Evolutionary conservation across 2,113 vertebrate genomes (phyloP).

Genomic region (Thalassarche chlororhynchos): DNA sequence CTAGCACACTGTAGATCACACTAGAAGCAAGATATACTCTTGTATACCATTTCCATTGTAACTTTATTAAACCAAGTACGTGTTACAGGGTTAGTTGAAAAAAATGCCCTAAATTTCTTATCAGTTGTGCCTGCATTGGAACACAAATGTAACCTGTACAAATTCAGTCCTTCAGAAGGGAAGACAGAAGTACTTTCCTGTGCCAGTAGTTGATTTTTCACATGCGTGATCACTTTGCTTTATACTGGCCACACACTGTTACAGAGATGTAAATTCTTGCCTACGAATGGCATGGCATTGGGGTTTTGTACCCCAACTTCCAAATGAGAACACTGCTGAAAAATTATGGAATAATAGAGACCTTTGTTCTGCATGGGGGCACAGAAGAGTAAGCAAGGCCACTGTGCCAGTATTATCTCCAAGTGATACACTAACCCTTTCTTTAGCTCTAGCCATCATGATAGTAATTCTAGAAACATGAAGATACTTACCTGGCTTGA

Average conservation of each 20-base stretch:
- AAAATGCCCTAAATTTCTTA: not conserved
- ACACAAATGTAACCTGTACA: not conserved
- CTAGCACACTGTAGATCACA: not conserved
- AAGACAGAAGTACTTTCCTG: not conserved
- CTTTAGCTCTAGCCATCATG: not conserved
- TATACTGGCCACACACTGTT: not conserved
- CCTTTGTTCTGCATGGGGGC: not conserved
- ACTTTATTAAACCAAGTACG: not conserved
- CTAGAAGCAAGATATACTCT: not conserved
- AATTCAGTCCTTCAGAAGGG: not conserved
- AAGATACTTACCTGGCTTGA: not conserved
- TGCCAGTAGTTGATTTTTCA: constrained; percentile 46
- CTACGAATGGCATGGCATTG: not conserved
- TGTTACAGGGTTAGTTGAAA: not conserved
- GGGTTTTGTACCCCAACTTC: not conserved
- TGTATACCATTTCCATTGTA: not conserved
- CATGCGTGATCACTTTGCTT: constrained; percentile 42
- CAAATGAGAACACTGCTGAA: not conserved
- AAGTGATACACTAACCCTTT: not conserved
- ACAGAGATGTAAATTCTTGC: not conserved
- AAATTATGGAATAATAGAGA: not conserved
- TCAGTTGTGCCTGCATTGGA: not conserved
- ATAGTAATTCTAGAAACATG: not conserved
- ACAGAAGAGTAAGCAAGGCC: not conserved
- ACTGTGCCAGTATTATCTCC: not conserved